Conservation (phyloP, 2,797 vertebrate genomes). For the Pristis pectinata region DNA sequence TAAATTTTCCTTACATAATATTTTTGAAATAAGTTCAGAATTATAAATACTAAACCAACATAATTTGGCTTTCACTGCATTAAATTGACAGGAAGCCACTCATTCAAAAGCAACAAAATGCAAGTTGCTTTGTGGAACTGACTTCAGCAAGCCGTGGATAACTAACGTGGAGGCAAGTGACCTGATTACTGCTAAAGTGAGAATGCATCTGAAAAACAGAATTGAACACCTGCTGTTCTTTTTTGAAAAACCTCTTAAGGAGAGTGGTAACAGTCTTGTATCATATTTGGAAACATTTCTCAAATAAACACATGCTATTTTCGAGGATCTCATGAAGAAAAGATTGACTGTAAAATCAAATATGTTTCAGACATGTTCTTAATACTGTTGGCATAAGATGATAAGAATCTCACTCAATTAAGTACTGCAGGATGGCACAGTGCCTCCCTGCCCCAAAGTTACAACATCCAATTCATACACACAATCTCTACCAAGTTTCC, state of each 20-base stretch:
- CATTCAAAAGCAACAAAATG: neutral
- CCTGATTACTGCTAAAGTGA: neutral
- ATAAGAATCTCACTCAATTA: neutral
- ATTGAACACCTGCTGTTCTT: neutral
- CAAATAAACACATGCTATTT: neutral
- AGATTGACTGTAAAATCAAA: neutral
- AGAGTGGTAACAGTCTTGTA: neutral
- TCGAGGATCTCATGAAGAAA: neutral
- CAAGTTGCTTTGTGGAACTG: neutral
- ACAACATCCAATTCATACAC: neutral
- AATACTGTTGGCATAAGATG: neutral
- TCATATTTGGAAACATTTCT: neutral
- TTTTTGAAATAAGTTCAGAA: neutral
- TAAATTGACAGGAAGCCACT: neutral
- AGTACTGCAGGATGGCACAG: neutral
- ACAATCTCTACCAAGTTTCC: neutral
- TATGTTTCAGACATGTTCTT: neutral
- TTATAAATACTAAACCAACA: neutral
- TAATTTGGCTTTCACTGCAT: neutral
- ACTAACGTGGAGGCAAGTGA: neutral
- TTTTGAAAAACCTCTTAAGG: neutral
- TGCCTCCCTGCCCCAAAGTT: neutral
- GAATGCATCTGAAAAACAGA: neutral
- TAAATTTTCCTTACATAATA: neutral
- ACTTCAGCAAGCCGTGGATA: neutral